Evolutionary conservation across 2,797 vertebrate genomes (phyloP).

Genomic region (Lutjanus argentimaculatus): DNA sequence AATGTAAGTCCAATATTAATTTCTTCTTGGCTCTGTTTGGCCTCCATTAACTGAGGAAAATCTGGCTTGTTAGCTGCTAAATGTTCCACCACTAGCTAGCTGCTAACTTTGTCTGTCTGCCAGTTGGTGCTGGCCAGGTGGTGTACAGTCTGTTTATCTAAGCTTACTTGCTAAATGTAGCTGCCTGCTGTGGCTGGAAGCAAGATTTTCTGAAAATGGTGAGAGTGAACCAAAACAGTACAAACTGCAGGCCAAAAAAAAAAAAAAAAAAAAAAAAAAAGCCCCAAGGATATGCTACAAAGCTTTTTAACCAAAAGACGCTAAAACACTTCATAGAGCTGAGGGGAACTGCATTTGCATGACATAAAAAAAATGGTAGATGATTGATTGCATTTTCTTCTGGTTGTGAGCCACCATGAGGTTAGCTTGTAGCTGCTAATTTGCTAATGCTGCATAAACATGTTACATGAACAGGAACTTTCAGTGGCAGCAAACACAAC

Average conservation of each 20-base stretch:
- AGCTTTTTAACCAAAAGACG: too few species aligned
- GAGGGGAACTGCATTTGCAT: too few species aligned
- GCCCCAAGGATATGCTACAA: too few species aligned
- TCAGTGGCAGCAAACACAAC: too few species aligned
- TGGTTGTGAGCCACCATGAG: too few species aligned
- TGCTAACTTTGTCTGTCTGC: not conserved
- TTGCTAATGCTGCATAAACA: too few species aligned
- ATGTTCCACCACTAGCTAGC: not conserved
- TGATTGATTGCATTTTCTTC: too few species aligned
- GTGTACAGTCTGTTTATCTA: not conserved
- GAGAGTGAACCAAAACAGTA: not conserved
- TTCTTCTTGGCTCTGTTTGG: not conserved
- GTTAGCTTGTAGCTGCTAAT: too few species aligned
- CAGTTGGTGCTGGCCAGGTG: slow-evolving; percentile 1
- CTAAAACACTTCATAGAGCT: too few species aligned
- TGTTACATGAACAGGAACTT: too few species aligned
- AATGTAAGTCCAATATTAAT: not conserved
- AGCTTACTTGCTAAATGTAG: not conserved
- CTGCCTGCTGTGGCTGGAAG: not conserved
- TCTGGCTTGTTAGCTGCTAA: not conserved
- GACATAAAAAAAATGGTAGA: too few species aligned
- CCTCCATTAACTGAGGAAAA: not conserved
- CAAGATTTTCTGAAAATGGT: not conserved
- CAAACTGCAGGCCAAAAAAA: not conserved
- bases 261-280: too few species aligned